These are phyloP conservation scores for Lycia hirtaria DNA, from an alignment of 2,888 invertebrate genomes.

Conservation along the genomic window DNA sequence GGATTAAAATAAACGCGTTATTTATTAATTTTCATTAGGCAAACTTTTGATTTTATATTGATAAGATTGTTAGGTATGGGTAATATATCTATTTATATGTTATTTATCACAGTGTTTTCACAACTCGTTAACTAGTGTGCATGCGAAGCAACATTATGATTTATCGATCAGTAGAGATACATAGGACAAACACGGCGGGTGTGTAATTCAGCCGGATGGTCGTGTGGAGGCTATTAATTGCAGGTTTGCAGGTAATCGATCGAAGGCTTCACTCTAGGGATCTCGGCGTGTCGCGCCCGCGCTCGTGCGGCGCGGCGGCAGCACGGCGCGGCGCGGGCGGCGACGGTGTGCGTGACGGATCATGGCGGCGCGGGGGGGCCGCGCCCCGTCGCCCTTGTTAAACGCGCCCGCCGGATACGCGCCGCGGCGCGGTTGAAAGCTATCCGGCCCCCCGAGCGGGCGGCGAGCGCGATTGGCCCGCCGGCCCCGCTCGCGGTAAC, in stretches of 20 bases:
- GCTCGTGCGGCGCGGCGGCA: slow-evolving; percentile 46
- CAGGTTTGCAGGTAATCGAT: slow-evolving; percentile 81
- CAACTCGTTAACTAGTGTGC: slow-evolving; percentile 35
- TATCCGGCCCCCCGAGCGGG: slow-evolving; percentile 76
- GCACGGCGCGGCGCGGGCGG: slow-evolving; percentile 45
- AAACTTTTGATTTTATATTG: too few relatives aligned
- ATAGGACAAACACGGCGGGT: slow-evolving; percentile 67
- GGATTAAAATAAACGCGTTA: too few relatives aligned
- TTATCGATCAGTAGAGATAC: slow-evolving; percentile 54
- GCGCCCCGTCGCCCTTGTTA: slow-evolving; percentile 79
- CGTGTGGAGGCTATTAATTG: slow-evolving; percentile 82
- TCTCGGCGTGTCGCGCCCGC: slow-evolving; percentile 46
- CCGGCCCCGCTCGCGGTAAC: slow-evolving; percentile 69
- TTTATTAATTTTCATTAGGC: too few relatives aligned
- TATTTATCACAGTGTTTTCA: slow-evolving; percentile 5
- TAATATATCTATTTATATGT: background rate
- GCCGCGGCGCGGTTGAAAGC: slow-evolving; percentile 76
- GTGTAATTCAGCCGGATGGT: slow-evolving; percentile 78
- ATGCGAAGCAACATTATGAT: slow-evolving; percentile 54
- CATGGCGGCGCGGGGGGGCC: slow-evolving; percentile 82
- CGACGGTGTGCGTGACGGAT: slow-evolving; percentile 80
- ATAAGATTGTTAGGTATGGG: too few relatives aligned
- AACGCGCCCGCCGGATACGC: slow-evolving; percentile 80
- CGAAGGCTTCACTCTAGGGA: slow-evolving; percentile 56
- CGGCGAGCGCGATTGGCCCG: slow-evolving; percentile 75